Conservation (phyloP, 2,888 invertebrate genomes). For the Euspilapteryx auroguttella region DNA sequence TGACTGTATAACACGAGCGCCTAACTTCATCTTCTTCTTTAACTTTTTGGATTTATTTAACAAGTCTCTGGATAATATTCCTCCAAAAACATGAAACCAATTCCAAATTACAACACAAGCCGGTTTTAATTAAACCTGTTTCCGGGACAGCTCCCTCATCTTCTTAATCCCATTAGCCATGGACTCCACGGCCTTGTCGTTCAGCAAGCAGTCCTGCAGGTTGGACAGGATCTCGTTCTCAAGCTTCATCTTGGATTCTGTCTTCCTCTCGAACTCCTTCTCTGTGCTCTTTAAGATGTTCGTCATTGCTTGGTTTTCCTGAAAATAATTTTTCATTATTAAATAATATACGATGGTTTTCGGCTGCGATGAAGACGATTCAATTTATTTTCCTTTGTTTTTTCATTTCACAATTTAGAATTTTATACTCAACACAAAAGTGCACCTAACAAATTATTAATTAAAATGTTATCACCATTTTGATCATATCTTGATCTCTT, state of each 20-base stretch:
- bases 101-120: no score
- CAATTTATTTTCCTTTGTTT: no score
- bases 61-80: no score
- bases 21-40: no score
- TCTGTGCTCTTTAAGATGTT: conserved; percentile 31
- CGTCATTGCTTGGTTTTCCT: conserved; percentile 52
- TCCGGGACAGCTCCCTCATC: conserved; percentile 46
- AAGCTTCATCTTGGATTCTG: conserved; percentile 52
- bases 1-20: no score
- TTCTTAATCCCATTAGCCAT: conserved; percentile 51
- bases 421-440: no score
- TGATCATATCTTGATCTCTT: conserved; percentile 58
- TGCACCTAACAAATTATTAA: no score
- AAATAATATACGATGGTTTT: neutral
- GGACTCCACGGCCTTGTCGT: conserved; percentile 67
- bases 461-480: conserved; percentile 18
- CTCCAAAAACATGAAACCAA: no score
- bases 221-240: conserved; percentile 68
- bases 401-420: no score
- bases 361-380: no score
- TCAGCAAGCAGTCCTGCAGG: conserved; percentile 68
- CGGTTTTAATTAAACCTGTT: no score
- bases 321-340: conserved; percentile 9
- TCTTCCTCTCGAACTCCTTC: conserved; percentile 48
- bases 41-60: no score